These are phyloP conservation scores for Anagyrus pseudococci DNA, from an alignment of 2,888 invertebrate species.

Conservation along the genomic window DNA sequence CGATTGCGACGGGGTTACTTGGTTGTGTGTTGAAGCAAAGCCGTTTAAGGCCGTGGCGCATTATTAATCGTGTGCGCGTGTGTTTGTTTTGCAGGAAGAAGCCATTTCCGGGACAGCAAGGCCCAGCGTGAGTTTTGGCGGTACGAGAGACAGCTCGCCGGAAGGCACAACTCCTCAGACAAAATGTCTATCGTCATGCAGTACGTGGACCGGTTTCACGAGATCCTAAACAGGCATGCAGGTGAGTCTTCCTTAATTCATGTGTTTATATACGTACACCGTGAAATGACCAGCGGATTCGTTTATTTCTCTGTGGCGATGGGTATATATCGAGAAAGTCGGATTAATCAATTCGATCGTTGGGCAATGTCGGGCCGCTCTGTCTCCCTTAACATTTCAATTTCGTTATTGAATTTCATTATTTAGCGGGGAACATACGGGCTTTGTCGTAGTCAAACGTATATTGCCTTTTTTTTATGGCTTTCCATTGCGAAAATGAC, in stretches of 20 bases:
- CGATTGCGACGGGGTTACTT: too few species aligned
- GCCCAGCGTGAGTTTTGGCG: conserved; percentile 13
- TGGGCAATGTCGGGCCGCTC: too few species aligned
- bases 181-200: conserved; percentile 82
- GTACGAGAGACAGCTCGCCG: conserved; percentile 14
- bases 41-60: too few species aligned
- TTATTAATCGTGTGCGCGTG: too few species aligned
- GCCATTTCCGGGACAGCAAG: not conserved
- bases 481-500: too few species aligned
- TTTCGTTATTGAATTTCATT: too few species aligned
- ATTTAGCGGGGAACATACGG: too few species aligned
- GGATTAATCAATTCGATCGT: not conserved
- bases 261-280: not conserved
- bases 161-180: conserved; percentile 23
- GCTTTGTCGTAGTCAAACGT: too few species aligned
- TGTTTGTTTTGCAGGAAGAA: not conserved
- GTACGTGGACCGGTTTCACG: conserved; percentile 80
- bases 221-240: conserved; percentile 83
- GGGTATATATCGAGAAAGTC: not conserved
- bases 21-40: too few species aligned
- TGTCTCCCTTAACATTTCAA: too few species aligned
- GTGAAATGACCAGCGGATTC: not conserved
- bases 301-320: conserved; percentile 7
- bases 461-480: too few species aligned
- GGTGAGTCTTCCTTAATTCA: conserved; percentile 68